Base-by-base conservation (phyloP, 2,797 vertebrate species). In the Typhlichthys subterraneus region DNA sequence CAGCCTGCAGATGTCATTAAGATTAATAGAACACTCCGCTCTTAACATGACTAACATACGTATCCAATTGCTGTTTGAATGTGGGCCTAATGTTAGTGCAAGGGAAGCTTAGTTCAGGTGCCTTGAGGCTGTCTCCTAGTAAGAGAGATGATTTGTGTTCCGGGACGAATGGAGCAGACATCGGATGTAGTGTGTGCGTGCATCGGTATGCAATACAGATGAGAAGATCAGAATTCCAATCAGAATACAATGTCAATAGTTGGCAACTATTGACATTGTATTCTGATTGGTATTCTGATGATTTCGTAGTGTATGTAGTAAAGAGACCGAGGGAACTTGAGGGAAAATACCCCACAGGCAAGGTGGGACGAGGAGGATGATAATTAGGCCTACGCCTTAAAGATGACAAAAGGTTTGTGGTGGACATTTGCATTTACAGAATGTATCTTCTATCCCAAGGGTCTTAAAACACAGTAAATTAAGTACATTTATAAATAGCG, bases 61-160 rank as follows among this genome's bases (percentile, higher is more conserved):
- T 59, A 57, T 45, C 49, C 1, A 8, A 15, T 17, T 48, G 31
- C 53, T 42, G 69, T 66, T 13, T 58, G 38, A 72, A 75, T 8
- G 57, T 17, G 65, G 58, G 69, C 31, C 46, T 46, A 65, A 67
- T 19, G 4, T 19, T 55, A 12, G 19, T 59, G 23, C 56, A 17
- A 53, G 65, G 73, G 64, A 54, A 67, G 73, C 69, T 77, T 72
- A 12, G 63, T 69, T 82, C 63, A 65, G 76, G 67, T 55, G 63
- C 77, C 86, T 57, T 9, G 33, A 55, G 65, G 78, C 76, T 63
- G 57, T 75, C 67, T 78, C 70, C 48, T 13, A n/a, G 12, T 68
- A 62, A 77, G 72, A 87, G 67, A 38, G 45, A 85, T 86, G 79
- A 82, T 66, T 78, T 81, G 59, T 58, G 56, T 69, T 62, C 14